A percentile compares a stretch with the other conserved stretches of the same genome.
These are phyloP conservation scores for Acomys russatus DNA, from an alignment of 2,797 vertebrate species.

Conservation along the genomic window DNA sequence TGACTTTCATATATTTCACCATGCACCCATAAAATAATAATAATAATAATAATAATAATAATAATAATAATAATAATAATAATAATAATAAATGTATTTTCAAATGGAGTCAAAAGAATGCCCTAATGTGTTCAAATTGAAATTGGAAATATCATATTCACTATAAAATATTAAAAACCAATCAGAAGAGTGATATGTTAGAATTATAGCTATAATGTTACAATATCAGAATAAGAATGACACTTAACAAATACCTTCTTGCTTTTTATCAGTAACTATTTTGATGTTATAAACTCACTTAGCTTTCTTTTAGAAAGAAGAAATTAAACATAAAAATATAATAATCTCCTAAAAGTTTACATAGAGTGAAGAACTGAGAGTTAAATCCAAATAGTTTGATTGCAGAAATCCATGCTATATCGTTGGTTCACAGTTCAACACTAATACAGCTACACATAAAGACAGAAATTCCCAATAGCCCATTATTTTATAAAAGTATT, in stretches of 20 bases:
- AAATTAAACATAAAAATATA: not conserved
- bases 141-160: not conserved
- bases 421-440: slow-evolving; percentile 39
- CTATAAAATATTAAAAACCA: slow-evolving; percentile 32
- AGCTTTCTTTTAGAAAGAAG: slow-evolving; percentile 20
- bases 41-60: not conserved
- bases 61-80: not conserved
- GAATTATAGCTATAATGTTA: not conserved
- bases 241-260: not conserved
- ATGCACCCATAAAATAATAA: not conserved
- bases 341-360: not conserved
- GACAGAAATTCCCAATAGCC: not conserved
- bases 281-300: not conserved
- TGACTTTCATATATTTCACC: not conserved
- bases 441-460: slow-evolving; percentile 34
- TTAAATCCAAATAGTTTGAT: not conserved
- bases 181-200: not conserved
- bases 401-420: slow-evolving; percentile 43
- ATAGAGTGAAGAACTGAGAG: not conserved
- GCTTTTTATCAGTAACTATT: not conserved
- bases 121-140: not conserved
- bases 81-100: not conserved
- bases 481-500: slow-evolving; percentile 61
- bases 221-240: slow-evolving; percentile 45
- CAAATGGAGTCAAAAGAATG: not conserved